Evolutionary conservation across 1,140 invertebrate genomes (phyloP).

Genomic region (Cydia pomonella): DNA sequence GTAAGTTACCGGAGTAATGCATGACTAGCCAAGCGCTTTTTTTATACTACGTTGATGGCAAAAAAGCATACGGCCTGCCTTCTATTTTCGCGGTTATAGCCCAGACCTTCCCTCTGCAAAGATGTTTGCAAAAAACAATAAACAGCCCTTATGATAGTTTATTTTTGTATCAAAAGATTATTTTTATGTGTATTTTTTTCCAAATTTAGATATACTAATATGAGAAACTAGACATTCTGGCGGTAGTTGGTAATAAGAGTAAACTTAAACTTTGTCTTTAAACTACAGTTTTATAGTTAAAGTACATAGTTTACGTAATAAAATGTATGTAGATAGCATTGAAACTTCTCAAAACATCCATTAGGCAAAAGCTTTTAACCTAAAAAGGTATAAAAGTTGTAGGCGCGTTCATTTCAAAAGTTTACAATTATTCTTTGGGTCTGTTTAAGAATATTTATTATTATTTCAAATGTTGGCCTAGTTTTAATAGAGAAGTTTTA

Average conservation of each 20-base stretch:
- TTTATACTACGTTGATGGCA: no score
- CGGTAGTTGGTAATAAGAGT: neutral
- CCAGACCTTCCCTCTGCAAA: no score
- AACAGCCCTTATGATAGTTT: no score
- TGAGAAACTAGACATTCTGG: neutral
- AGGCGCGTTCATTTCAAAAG: conserved; percentile 1
- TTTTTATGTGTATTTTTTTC: no score
- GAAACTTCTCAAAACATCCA: conserved; percentile 14
- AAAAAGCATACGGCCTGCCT: no score
- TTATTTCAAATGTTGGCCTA: neutral
- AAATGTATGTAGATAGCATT: neutral
- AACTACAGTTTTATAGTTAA: neutral
- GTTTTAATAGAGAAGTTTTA: neutral
- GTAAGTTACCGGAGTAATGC: no score
- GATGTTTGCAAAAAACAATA: no score
- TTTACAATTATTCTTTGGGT: conserved; percentile 8
- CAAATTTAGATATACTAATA: neutral
- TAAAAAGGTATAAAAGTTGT: neutral
- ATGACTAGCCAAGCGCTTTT: no score
- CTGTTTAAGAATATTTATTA: neutral
- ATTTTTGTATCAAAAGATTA: no score
- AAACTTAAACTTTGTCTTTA: neutral
- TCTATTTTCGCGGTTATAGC: no score
- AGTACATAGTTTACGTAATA: neutral
- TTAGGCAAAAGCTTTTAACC: conserved; percentile 6